phyloP scores from a whole-genome alignment of 2,888 invertebrate genomes.

The Cephus runcator region DNA sequence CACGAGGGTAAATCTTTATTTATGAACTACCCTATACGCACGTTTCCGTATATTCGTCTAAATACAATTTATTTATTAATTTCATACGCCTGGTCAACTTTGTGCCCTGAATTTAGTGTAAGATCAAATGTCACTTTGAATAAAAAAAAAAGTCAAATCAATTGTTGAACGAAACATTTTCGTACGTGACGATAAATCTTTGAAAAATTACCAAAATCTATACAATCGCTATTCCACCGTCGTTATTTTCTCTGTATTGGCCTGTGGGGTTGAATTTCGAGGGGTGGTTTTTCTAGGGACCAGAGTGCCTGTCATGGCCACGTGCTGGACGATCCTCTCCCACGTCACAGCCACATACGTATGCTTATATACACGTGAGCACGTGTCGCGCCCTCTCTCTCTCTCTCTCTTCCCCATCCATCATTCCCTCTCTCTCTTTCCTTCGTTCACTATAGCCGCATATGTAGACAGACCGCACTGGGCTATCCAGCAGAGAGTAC shows the following conservation, averaged over 20 bases:
- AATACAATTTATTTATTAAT: not conserved
- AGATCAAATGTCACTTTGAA: not conserved
- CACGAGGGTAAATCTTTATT: slow-evolving; percentile 48
- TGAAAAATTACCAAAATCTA: not conserved
- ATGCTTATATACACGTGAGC: not conserved
- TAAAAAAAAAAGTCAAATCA: no score
- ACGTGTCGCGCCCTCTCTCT: slow-evolving; percentile 1
- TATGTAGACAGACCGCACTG: slow-evolving; percentile 17
- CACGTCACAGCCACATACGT: slow-evolving; percentile 13
- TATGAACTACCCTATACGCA: slow-evolving; percentile 40
- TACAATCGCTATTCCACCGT: not conserved
- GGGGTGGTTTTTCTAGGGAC: not conserved
- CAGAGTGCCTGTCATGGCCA: slow-evolving; percentile 48
- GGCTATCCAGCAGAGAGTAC: slow-evolving; percentile 13
- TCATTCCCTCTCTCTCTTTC: slow-evolving; percentile 12
- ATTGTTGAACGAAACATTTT: no score
- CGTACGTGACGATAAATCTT: not conserved
- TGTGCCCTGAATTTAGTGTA: not conserved
- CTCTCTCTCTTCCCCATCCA: slow-evolving; percentile 21
- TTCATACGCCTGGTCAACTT: not conserved
- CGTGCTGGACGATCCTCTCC: slow-evolving; percentile 44
- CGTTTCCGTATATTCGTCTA: not conserved
- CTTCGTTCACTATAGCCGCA: slow-evolving; percentile 4
- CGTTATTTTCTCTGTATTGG: not conserved
- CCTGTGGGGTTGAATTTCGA: not conserved